Base-by-base conservation (phyloP, 2,113 vertebrate genomes). In the Phaethornis superciliosus region DNA sequence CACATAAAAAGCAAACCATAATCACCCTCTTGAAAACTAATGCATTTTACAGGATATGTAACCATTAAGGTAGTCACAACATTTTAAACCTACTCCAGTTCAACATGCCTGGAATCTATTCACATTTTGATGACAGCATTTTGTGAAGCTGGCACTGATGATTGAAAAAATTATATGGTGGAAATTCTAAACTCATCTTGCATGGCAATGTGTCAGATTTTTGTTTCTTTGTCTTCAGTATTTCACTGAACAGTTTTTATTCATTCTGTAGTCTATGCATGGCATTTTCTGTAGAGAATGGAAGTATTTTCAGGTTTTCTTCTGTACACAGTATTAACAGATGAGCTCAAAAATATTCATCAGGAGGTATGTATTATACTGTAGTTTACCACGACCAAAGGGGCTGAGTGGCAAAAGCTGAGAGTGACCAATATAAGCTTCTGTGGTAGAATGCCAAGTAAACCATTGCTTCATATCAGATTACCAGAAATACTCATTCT, bases 11-110 rank as follows among this genome's bases (percentile, higher is more conserved):
- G 91, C 89, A 96, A 96, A 91, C 71, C 86, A 81, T 97, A 98
- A 97, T 96, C 95, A 97, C 64, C 49, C 81, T 97, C 84, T 97
- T 95, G 93, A 97, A 97, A 97, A 97, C 1, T 59, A 97, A 97
- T 94, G 81, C 56, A 65, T 96, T 97, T 97, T 95, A 88, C 71
- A 82, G 84, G 79, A 75, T 96, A 93, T 93, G 91, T 93, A 96
- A 64, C 91, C 92, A 97, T 97, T 97, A 93, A 96, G 68, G 27
- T 87, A 91, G 89, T 97, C 96, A 96, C 64, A 96, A 95, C 86
- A 97, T 94, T 96, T 97, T 97, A 96, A 97, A 95, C 81, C 77
- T 95, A 65, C 77, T 95, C 52, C 84, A 64, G 80, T 95, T 96
- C 88, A 54, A 37, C 90, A 89, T 13, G 15, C 76, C 67, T 12